Evolutionary conservation across 1,140 invertebrate genomes (phyloP).

Genomic region (Cydia splendana): DNA sequence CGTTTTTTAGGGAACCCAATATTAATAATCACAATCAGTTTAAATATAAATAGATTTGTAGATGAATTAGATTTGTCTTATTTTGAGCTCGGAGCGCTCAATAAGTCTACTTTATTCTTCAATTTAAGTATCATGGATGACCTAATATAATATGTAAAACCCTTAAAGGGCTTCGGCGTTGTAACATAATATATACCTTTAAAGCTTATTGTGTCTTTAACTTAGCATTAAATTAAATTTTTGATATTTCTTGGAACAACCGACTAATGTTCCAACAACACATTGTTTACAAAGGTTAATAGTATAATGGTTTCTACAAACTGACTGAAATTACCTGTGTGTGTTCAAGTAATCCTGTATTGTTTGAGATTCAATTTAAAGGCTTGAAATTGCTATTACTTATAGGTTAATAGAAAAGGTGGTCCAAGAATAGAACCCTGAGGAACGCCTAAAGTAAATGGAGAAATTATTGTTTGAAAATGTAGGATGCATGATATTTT

Average conservation of each 20-base stretch:
- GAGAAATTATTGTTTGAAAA: neutral
- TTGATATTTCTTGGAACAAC: neutral
- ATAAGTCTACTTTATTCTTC: no score
- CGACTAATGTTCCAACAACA: neutral
- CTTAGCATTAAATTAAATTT: neutral
- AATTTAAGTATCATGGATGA: no score
- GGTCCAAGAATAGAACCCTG: neutral
- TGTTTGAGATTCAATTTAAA: slow-evolving; percentile 15
- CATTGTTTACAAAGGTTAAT: neutral
- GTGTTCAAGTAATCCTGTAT: slow-evolving; percentile 6
- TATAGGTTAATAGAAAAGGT: slow-evolving; percentile 1
- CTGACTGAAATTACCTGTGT: slow-evolving; percentile 14
- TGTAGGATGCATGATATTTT: no score
- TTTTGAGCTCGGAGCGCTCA: no score
- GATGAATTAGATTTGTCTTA: no score
- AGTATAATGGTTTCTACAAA: slow-evolving; percentile 18
- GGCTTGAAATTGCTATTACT: neutral
- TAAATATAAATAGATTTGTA: no score
- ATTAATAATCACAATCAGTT: no score
- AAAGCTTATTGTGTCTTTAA: neutral
- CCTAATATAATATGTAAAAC: no score
- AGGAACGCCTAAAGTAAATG: neutral
- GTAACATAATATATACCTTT: no score
- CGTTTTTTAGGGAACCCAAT: no score
- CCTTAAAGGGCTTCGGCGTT: no score